Evolutionary conservation across 2,888 invertebrate genomes (phyloP), one percentile per base, ranked within the genome.

Genomic region (Chrysolina americana): DNA sequence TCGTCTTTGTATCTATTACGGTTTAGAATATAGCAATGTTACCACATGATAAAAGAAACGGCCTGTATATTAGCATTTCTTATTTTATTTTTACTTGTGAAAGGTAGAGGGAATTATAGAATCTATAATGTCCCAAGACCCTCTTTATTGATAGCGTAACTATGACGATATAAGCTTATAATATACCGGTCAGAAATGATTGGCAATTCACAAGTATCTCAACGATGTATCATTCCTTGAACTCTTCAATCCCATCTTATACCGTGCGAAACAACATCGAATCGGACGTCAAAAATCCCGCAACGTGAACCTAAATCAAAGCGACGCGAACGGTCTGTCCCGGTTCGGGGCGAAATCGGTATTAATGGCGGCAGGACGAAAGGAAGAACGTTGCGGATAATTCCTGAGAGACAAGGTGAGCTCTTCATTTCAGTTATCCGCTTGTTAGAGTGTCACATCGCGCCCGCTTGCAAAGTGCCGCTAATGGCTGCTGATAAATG

Each of bases 341-440:
- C n/a, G 15, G 6, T 59, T 59, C 36, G 48, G 6, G 62, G 56
- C 65, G 69, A 77, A 75, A 77, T 77, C 74, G 74, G 75, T 77
- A 77, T 77, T 77, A 77, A 77, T 77, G 77, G 77, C 70, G 65
- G 47, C 48, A 64, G 64, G 66, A 71, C 81, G 82, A 83, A 81
- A 80, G 76, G 79, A 79, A 78, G 76, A 81, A 74, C 77, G 76
- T 76, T 71, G 53, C 79, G 82, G 84, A 85, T 85, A 85, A 85
- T 85, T 85, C 85, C 85, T 82, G 76, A 76, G 85, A 84, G 85
- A 83, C 83, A 83, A 84, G 85, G 84, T 84, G 85, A 85, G 85
- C 85, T 85, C 85, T 85, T 85, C 85, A 85, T 85, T 85, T 85
- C 85, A 85, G 85, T 85, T 85, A 85, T 85, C 85, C 85, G 84